A percentile compares a stretch with the other conserved stretches of the same genome.
Evolutionary conservation across 23 tunicate species (phyloP).

Genomic region (Styela plicata): DNA sequence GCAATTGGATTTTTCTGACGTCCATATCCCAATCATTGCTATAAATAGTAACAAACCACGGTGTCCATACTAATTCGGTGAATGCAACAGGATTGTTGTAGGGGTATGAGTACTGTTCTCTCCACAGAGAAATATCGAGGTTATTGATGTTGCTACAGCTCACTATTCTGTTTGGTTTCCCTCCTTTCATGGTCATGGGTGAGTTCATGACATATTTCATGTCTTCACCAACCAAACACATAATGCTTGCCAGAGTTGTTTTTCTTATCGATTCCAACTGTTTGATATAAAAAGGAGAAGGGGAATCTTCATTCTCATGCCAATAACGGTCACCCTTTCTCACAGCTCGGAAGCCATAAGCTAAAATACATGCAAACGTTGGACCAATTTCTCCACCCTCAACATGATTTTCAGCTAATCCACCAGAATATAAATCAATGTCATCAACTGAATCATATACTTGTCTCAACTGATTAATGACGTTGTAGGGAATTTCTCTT

Average conservation of each 20-base stretch:
- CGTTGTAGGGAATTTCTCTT: constrained; percentile 34
- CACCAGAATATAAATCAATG: constrained; percentile 77
- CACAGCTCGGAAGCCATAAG: constrained; percentile 55
- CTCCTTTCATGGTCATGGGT: constrained; percentile 7
- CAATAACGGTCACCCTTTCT: constrained; percentile 70
- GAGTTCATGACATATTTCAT: constrained; percentile 10
- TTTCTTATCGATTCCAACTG: constrained; percentile 21
- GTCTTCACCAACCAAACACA: constrained; percentile 10
- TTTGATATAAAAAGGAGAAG: constrained; percentile 11
- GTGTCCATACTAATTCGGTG: constrained; percentile 52
- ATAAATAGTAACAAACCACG: constrained; percentile 66
- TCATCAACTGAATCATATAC: constrained; percentile 52
- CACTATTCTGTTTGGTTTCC: background rate
- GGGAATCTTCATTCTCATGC: constrained; percentile 43
- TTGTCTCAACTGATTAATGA: constrained; percentile 1
- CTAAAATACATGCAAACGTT: constrained; percentile 67
- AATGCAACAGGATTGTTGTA: background rate
- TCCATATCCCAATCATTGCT: constrained; percentile 25
- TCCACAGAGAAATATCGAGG: constrained; percentile 6
- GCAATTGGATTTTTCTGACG: constrained; percentile 22
- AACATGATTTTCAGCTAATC: constrained; percentile 52
- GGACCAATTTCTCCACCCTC: constrained; percentile 63
- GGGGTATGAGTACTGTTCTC: background rate
- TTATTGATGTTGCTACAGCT: background rate
- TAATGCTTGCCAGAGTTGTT: background rate